phyloP scores from a whole-genome alignment of 92 coral and sea anemone species.

The Actinernus sp. region DNA sequence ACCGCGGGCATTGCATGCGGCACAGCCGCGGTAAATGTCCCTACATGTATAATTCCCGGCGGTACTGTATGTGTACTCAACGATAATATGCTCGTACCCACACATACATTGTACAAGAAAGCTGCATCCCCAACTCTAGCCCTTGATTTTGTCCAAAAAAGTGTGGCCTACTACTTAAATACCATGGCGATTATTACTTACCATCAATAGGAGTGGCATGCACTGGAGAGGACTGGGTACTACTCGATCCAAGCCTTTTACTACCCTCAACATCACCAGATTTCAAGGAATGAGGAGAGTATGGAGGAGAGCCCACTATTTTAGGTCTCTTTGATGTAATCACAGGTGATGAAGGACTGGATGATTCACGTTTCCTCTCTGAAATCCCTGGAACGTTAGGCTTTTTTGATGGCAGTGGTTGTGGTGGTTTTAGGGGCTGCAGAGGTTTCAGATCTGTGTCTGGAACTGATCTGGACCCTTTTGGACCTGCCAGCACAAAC shows the following conservation, averaged over 20 bases:
- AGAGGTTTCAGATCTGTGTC: conserved; percentile 93
- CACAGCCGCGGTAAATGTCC: too few species aligned
- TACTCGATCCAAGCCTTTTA: conserved; percentile 63
- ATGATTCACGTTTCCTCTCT: conserved; percentile 88
- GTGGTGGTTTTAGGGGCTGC: conserved; percentile 83
- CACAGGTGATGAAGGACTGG: conserved; percentile 74
- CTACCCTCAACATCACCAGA: conserved; percentile 75
- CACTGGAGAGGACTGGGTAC: conserved; percentile 58
- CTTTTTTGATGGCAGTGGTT: conserved; percentile 76
- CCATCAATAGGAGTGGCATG: conserved; percentile 93
- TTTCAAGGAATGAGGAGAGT: conserved; percentile 72
- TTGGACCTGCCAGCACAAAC: conserved; percentile 72
- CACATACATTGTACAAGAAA: too few species aligned
- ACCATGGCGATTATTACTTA: conserved; percentile 19
- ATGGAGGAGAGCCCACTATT: conserved; percentile 79
- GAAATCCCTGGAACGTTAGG: conserved; percentile 45
- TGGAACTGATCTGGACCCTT: conserved; percentile 65
- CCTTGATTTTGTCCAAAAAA: too few species aligned
- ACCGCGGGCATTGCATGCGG: too few species aligned
- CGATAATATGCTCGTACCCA: too few species aligned
- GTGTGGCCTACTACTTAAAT: too few species aligned
- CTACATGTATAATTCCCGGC: too few species aligned
- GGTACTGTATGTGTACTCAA: too few species aligned
- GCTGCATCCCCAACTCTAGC: too few species aligned
- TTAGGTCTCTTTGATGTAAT: conserved; percentile 84